Evolutionary conservation across 2,888 invertebrate genomes (phyloP), one percentile per base, ranked within the genome.

Genomic region (Brenthis ino): DNA sequence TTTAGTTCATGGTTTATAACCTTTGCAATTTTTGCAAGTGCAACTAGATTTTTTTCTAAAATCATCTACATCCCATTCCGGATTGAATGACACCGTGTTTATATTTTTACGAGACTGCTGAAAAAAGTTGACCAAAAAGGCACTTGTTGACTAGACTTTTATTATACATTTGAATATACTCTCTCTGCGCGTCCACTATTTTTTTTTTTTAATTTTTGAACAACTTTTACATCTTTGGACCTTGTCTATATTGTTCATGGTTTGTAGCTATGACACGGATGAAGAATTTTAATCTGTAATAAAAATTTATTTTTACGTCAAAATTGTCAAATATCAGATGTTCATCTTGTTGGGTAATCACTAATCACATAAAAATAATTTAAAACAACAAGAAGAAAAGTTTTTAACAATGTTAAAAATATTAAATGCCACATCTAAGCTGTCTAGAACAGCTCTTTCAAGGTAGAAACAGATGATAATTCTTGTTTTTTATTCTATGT

Each of bases 331-430:
- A 65, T 66, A 65, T 74, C 68, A 76, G 74, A 74, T 74, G 67
- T 68, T 72, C 47, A 50, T 64, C 61, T 66, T 74, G 77, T 81
- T 79, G 77, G 77, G 75, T 80, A 80, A 77, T 78, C 79, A 71
- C 54, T 80, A 80, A 77, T 78, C 79, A 71, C 54, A 63, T 6
- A 68, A 73, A 74, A 65, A 64, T 47, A 69, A 57, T 64, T 47
- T 28, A 63, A 68, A 64, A 33, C 8, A 37, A 48, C 51, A 54
- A 53, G 16, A 50, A 65, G 65, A 69, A 64, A 67, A 28, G 51
- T 71, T 61, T 60, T 68, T 73, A 79, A 76, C 54, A 33, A 91
- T 91, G 91, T 83, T 86, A 76, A 84, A 89, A 79, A 81, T 85
- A 64, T 76, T 88, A 51, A 79, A 78, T 67, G 80, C 80, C 67